Evolutionary conservation across 2,113 vertebrate genomes (phyloP).

Genomic region (Nibea coibor): DNA sequence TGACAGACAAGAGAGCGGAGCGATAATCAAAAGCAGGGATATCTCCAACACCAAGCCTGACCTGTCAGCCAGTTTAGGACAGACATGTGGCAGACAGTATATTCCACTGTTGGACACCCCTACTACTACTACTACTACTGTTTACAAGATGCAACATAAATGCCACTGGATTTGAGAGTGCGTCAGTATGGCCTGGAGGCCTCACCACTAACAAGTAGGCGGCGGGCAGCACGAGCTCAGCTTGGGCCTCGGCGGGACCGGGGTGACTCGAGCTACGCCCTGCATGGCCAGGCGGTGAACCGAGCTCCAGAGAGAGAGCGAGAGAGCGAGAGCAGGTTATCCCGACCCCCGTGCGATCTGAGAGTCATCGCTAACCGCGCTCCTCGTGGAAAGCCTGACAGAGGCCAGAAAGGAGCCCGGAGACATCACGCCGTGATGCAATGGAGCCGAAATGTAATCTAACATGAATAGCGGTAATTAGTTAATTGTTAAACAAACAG

Average conservation of each 20-base stretch:
- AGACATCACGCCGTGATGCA: background rate
- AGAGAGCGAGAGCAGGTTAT: conserved; percentile 25
- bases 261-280: conserved; percentile 41
- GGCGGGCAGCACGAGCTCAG: conserved; percentile 38
- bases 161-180: conserved; percentile 39
- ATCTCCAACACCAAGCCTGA: conserved; percentile 33
- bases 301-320: conserved; percentile 26
- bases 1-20: conserved; percentile 34
- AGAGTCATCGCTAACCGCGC: conserved; percentile 1
- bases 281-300: conserved; percentile 42
- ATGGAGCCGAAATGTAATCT: conserved; percentile 4
- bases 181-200: conserved; percentile 42
- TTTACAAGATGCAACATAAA: conserved; percentile 63
- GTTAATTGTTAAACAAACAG: conserved; percentile 62
- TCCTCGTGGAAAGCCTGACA: background rate
- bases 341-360: conserved; percentile 1
- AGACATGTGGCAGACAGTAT: conserved; percentile 32
- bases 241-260: background rate
- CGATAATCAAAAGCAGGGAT: conserved; percentile 45
- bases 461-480: conserved; percentile 28
- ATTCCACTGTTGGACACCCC: conserved; percentile 43
- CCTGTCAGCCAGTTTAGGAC: conserved; percentile 45
- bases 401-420: background rate
- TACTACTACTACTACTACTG: conserved; percentile 34
- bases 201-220: conserved; percentile 57